Evolutionary conservation across 1,140 invertebrate genomes (phyloP), one percentile per base, ranked within the genome.

Genomic region (Adoxophyes honmai): DNA sequence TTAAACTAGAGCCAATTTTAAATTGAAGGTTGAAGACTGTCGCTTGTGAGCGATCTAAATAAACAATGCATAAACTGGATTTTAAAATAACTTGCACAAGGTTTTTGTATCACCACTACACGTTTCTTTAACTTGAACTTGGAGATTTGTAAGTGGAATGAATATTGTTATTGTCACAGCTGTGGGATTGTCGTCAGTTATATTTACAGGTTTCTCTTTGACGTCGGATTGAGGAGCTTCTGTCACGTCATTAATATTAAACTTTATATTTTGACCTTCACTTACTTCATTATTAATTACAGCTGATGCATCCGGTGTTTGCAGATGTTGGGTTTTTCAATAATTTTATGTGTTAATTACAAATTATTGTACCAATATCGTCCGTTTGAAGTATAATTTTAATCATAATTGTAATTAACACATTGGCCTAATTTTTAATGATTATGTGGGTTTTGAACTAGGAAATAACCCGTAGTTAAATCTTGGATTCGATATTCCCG

Each of bases 21-120:
- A 55, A 55, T 55, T 35, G 35, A 38, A 38, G 65, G 21, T 68
- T 71, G 71, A 66, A 53, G 68, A 62, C 65, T 55, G 44, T 73
- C 69, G 13, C 64, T 75, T 69, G 34, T 21, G 67, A 66, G 69
- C 62, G 68, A 78, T 81, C 67, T 81, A 83, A 83, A 81, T 69
- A 80, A 75, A 74, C 33, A 57, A 66, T 78, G 71, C 68, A 75
- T 78, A 81, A 60, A 70, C 64, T 71, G 60, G 73, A 77, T 62
- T 82, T 80, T 75, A 75, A 77, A 81, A 79, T 82, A 83, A 86
- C 76, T 72, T 53, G 74, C 75, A 77, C 75, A 81, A 62, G 61
- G 72, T 80, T 86, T 81, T 84, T 84, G 69, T 86, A 82, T 82
- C 78, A 84, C 81, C 78, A 78, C 78, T 81, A 79, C 81, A 81